Base-by-base conservation (phyloP, 1,140 invertebrate species). In the Bombus impatiens region DNA sequence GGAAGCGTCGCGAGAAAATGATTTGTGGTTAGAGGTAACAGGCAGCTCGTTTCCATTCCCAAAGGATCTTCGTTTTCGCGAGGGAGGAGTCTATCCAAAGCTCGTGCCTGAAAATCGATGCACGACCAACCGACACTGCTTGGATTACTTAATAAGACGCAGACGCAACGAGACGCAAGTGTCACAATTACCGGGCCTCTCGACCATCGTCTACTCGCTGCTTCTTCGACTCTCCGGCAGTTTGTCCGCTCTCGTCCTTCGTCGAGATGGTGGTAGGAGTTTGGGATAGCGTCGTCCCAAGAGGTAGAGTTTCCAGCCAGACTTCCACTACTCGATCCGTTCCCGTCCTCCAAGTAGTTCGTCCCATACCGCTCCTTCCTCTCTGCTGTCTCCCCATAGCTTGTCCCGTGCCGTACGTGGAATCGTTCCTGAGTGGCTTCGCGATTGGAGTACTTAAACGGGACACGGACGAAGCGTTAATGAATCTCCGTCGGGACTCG, bases 371-470 rank as follows among this genome's bases (percentile, higher is more conserved):
- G 25, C 4, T 77, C 85, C 68, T 71, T 59, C 82, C 37, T 37
- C 65, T 35, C 28, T 53, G 35, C 57, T 59, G 67, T 67, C 82
- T 32, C 40, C 42, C 47, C 5, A 22, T 53, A 53, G 42, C 40
- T 70, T 40, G 22, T 25, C 65, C 72, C 70, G 76, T 65, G 28
- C 53, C 75, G 87, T 84, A 89, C 68, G 82, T 78, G 87, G 88
- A 92, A 91, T 91, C 90, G 90, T 88, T 89, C 83, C 88, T 91
- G 88, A 92, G 92, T 91, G 88, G 89, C 87, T 90, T 89, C 85
- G 85, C 90, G 88, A 93, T 93, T 91, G 91, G 89, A 90, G 90
- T 89, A 86, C 86, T 87, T 88, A 90, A 91, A 68, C 90, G 90
- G 90, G 84, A 91, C 90, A 90, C 81, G 84, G 84, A 32, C 87